phyloP scores from a whole-genome alignment of 64 coral and sea anemone species.

The Trachythela sp. region DNA sequence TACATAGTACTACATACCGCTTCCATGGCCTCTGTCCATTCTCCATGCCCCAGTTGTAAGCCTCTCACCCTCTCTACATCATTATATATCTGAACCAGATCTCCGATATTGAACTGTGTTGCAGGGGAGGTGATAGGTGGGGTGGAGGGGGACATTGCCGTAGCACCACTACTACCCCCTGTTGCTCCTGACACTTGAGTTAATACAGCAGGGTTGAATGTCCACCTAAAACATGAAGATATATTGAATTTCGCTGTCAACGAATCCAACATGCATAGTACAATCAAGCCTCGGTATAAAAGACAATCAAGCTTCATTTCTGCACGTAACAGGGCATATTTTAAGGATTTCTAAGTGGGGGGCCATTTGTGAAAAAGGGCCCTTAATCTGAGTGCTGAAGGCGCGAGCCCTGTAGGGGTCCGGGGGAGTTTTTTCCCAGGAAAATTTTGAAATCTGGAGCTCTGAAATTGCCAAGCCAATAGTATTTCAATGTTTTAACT shows the following conservation, averaged over 20 bases:
- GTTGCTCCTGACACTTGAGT: conserved; percentile 51
- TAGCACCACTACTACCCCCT: background rate
- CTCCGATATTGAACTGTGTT: conserved; percentile 73
- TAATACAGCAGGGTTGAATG: conserved; percentile 86
- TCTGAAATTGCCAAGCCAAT: no score
- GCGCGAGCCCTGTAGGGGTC: no score
- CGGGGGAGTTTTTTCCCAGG: no score
- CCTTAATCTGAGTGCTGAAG: no score
- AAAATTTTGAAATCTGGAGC: no score
- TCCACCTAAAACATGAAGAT: conserved; percentile 60
- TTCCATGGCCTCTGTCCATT: conserved; percentile 98
- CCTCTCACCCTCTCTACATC: conserved; percentile 74
- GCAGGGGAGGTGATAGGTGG: conserved; percentile 26
- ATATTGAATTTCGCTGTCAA: background rate
- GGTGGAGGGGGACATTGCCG: conserved; percentile 13
- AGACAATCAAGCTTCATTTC: no score
- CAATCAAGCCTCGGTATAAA: no score
- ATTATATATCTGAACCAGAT: conserved; percentile 83
- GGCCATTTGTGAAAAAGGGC: no score
- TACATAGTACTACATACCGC: conserved; percentile 77
- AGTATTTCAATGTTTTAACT: no score
- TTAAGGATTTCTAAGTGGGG: no score
- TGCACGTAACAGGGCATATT: no score
- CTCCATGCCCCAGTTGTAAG: conserved; percentile 79
- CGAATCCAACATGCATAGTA: no score